Base-by-base conservation (phyloP, 2,797 vertebrate species). In the Sebastes cheni region DNA sequence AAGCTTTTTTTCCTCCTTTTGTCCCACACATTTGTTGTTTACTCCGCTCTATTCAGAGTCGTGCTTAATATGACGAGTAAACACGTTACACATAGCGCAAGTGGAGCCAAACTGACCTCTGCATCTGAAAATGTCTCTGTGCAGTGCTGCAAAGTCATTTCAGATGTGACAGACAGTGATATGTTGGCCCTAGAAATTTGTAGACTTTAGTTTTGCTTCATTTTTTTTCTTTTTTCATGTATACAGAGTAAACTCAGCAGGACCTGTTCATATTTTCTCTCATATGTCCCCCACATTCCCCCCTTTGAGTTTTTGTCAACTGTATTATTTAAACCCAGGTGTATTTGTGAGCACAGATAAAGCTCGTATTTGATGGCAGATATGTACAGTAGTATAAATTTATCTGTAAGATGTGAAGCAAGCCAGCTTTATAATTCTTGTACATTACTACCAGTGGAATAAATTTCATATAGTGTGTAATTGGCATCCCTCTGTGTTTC, bases 371-470 rank as follows among this genome's bases (percentile, higher is more conserved):
- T 78, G 62, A 79, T 39, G 27, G 22, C 65, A 73, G 62, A 70
- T 79, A n/a, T 88, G 82, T 90, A 88, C 81, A 90, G 85, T 59
- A 65, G 67, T 75, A 59, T 64, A 61, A 72, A 84, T 50, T n/a
- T 73, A 39, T 68, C 65, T 79, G 73, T 84, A 65, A 82, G 56
- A 72, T 87, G 23, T 36, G 62, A 86, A 80, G 70, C 81, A 72
- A 80, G 65, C 67, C 67, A 83, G 67, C 86, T 90, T 90, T 86
- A 83, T 91, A 86, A 88, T 87, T 91, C 79, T 91, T 93, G 89
- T 95, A 93, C 86, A 91, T 89, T 86, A 86, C 75, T 83, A 74
- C 81, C 79, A 80, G 55, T 77, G 62, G 54, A 95, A 92, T 95
- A 93, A 92, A 93, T 91, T 82, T 93, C 82, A 82, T 91, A 80